Base-by-base conservation (phyloP, 1,140 invertebrate genomes). In the Macrosteles quadrilineatus region DNA sequence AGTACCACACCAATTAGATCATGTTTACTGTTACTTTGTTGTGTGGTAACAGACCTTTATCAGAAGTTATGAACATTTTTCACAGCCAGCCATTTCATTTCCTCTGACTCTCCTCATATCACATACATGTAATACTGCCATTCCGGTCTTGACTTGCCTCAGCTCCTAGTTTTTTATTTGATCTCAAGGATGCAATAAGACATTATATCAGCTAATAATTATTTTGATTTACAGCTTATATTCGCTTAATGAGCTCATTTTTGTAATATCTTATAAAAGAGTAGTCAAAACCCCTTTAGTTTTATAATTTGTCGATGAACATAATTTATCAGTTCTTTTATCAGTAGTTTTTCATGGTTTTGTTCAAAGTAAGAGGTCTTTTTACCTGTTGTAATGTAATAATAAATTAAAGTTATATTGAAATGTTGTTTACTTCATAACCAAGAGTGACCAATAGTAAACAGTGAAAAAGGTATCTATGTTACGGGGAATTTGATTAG, bases 1-100 rank as follows among this genome's bases (percentile, higher is more conserved):
- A 62, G 12, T 62, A 62, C 19, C 57, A 62, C 57, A 31, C 9
- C 4, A 62, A 62, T 6, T 19, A 62, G 19, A n/a, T n/a, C n/a
- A n/a, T n/a, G n/a, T n/a, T n/a, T n/a, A n/a, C n/a, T n/a, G n/a
- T n/a, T n/a, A n/a, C n/a, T n/a, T n/a, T n/a, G n/a, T n/a, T n/a
- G n/a, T n/a, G 11, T 11, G 36, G 36, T 43, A 11, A 43, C 36
- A 43, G 9, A 11, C 9, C 17, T 43, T 11, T 9, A 43, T 43
- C 36, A 11, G 17, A 11, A 11, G 36, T 9, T 43, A 9, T 43
- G 9, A 43, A 11, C 9, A 43, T 11, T 11, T 17, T 9, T 43
- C 9, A 43, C 36, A 43, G 17, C 17, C 17, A 11, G 9, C 9
- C 17, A 43, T 9, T 43, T 43, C 36, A 43, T 9, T 43, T 43